phyloP scores from a whole-genome alignment of 1,140 invertebrate species.

The Lanistes nyassanus region DNA sequence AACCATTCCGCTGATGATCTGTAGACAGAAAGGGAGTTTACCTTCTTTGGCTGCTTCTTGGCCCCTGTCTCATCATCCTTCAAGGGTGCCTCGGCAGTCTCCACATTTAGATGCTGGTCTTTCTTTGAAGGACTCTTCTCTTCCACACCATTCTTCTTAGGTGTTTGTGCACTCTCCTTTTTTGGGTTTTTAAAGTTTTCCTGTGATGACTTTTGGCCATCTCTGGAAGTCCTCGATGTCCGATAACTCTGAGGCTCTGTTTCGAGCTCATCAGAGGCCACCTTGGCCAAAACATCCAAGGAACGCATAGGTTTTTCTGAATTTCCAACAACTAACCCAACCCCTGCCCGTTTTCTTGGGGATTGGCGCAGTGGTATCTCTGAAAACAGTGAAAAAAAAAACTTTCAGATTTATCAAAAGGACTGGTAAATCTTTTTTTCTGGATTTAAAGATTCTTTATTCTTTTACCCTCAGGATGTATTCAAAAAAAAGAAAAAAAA shows the following conservation, averaged over 20 bases:
- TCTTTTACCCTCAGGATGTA: no score
- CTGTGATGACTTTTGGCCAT: not conserved
- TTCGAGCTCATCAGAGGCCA: conserved; percentile 53
- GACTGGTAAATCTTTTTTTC: no score
- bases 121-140: not conserved
- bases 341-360: not conserved
- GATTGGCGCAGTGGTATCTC: conserved; percentile 21
- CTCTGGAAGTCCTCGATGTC: not conserved
- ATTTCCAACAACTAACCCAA: conserved; percentile 10
- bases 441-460: no score
- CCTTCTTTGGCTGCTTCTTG: not conserved
- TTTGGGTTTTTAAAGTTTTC: not conserved
- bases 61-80: not conserved
- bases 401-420: no score
- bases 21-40: not conserved
- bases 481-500: no score
- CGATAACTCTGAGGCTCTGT: conserved; percentile 44
- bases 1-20: not conserved
- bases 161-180: not conserved
- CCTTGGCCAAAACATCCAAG: conserved; percentile 59
- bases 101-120: not conserved
- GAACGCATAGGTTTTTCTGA: conserved; percentile 44
- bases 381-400: not conserved
- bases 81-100: not conserved
- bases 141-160: not conserved